These are phyloP conservation scores for Sinocyclocheilus grahami DNA, from an alignment of 2,113 vertebrate genomes.

Conservation along the genomic window DNA sequence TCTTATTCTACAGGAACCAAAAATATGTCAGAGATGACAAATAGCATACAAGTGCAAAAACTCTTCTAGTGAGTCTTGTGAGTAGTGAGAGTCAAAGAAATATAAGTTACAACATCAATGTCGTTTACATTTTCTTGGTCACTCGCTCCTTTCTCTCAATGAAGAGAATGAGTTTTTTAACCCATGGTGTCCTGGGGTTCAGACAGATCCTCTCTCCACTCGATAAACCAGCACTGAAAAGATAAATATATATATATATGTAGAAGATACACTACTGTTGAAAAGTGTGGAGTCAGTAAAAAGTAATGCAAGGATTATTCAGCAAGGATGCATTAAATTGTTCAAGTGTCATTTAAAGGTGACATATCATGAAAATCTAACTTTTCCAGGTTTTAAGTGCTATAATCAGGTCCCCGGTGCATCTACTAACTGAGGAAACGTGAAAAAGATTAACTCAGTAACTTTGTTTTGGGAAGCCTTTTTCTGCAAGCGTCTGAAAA, in stretches of 20 bases:
- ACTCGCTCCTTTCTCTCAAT: slow-evolving; percentile 62
- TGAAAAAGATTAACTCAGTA: too few relatives aligned
- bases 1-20: too few relatives aligned
- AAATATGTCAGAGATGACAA: too few relatives aligned
- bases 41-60: too few relatives aligned
- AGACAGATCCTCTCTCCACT: slow-evolving; percentile 73
- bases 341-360: not conserved
- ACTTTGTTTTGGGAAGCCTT: too few relatives aligned
- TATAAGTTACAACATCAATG: not conserved
- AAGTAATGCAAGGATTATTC: not conserved
- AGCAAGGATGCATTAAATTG: not conserved
- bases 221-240: slow-evolving; percentile 67
- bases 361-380: too few relatives aligned
- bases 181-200: slow-evolving; percentile 70
- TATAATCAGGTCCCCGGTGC: too few relatives aligned
- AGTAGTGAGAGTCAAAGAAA: not conserved
- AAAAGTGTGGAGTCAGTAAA: not conserved
- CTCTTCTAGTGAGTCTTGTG: not conserved
- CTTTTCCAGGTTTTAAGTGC: too few relatives aligned
- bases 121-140: slow-evolving; percentile 20
- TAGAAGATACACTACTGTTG: not conserved
- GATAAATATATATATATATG: not conserved
- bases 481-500: too few relatives aligned
- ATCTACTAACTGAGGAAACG: too few relatives aligned
- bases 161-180: slow-evolving; percentile 71